Percentiles rank a stretch among this genome's conserved stretches.
phyloP scores from a whole-genome alignment of 2,888 invertebrate species.

The Lithophane ornitopus region DNA sequence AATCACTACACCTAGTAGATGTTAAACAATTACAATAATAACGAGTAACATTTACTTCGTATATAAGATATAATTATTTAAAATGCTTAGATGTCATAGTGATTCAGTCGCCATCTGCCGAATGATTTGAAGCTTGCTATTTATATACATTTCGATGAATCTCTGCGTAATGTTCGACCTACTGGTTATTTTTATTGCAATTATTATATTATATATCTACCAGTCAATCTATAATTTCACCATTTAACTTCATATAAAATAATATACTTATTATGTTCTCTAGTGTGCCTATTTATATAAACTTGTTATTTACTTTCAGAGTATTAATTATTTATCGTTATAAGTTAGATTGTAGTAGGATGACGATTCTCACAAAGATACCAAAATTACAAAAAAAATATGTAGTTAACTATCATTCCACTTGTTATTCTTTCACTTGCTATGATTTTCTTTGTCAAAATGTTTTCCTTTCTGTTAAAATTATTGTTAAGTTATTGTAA shows the following conservation, averaged over 20 bases:
- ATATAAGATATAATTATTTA: constrained; percentile 39
- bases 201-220: constrained; percentile 46
- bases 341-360: constrained; percentile 75
- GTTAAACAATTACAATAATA: constrained; percentile 56
- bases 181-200: constrained; percentile 45
- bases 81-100: constrained; percentile 45
- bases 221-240: constrained; percentile 10
- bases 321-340: constrained; percentile 79
- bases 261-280: constrained; percentile 72
- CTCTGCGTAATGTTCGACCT: constrained; percentile 54
- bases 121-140: constrained; percentile 45
- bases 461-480: constrained; percentile 73
- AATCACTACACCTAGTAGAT: constrained; percentile 60
- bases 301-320: constrained; percentile 84
- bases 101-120: constrained; percentile 55
- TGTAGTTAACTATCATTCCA: constrained; percentile 78
- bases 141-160: constrained; percentile 64
- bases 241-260: constrained; percentile 46
- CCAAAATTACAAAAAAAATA: constrained; percentile 61
- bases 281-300: constrained; percentile 82
- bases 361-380: constrained; percentile 77
- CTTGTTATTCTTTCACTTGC: constrained; percentile 87
- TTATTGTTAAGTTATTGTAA: constrained; percentile 80
- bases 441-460: constrained; percentile 73
- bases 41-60: constrained; percentile 49